Base-by-base conservation (phyloP, 2,888 invertebrate species). In the Pterobdella sp. region DNA sequence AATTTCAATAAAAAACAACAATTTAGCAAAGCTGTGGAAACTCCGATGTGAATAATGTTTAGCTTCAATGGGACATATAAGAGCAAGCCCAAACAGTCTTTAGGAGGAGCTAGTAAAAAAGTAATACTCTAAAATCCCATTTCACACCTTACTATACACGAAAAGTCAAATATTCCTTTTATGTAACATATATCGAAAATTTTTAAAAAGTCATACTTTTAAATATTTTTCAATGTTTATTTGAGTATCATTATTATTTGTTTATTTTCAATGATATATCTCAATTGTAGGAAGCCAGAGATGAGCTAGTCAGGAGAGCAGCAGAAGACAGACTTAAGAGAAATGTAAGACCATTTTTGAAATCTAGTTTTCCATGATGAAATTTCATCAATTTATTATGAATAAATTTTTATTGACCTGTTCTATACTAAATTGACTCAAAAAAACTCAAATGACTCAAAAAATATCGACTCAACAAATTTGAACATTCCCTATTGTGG, bases 61-160 rank as follows among this genome's bases (percentile, higher is more conserved):
- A 88, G 90, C 80, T 95, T 95, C 83, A 94, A 95, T 84, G 95
- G 95, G 73, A 91, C 94, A 82, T 92, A 90, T 82, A 88, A 91
- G 80, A 88, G 90, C 69, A 90, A 88, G 83, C 95, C 94, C 10
- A 88, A 90, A 80, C 94, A 94, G 85, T 93, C 91, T 84, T 86
- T 94, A 78, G 90, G 92, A 75, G 94, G 94, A 74, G 90, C 82
- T 4, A 83, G 83, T 77, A 81, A 79, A 78, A 83, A 83, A 80
- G 83, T 73, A 32, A n/a, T n/a, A n/a, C n/a, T n/a, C n/a, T n/a
- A n/a, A n/a, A n/a, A n/a, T n/a, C n/a, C n/a, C n/a, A n/a, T n/a
- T n/a, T n/a, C n/a, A n/a, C n/a, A n/a, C n/a, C n/a, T n/a, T n/a
- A n/a, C n/a, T n/a, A n/a, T n/a, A n/a, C n/a, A n/a, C n/a, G n/a